These are phyloP conservation scores for Phymatocera aterrima DNA, from an alignment of 2,888 invertebrate genomes.

Conservation along the genomic window DNA sequence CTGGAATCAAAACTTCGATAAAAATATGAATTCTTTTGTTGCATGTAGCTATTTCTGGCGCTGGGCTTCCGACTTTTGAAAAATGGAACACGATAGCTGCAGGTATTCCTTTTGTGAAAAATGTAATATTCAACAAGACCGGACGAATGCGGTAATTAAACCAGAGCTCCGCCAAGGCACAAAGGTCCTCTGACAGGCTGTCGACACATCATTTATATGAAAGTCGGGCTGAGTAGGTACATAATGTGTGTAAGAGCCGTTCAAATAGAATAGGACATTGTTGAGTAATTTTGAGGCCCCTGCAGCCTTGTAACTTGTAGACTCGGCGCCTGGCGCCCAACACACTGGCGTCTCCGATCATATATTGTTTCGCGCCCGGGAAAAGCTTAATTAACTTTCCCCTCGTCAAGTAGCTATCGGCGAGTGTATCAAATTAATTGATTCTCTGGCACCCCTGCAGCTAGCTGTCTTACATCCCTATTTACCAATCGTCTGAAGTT, in stretches of 20 bases:
- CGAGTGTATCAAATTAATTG: slow-evolving; percentile 31
- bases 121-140: neutral
- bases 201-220: neutral
- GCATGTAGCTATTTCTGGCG: too few species aligned
- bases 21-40: too few species aligned
- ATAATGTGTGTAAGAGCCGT: too few species aligned
- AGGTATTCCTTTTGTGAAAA: neutral
- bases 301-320: too few species aligned
- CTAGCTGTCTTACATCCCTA: neutral
- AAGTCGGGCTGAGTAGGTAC: neutral
- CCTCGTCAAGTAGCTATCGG: slow-evolving; percentile 33
- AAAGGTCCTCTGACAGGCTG: neutral
- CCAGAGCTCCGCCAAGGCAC: neutral
- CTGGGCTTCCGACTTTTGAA: too few species aligned
- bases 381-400: slow-evolving; percentile 40
- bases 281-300: neutral
- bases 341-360: neutral
- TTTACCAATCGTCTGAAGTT: neutral
- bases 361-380: slow-evolving; percentile 8
- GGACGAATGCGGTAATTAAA: neutral
- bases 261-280: neutral
- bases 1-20: too few species aligned
- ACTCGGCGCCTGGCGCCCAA: too few species aligned
- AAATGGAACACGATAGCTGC: slow-evolving; percentile 10
- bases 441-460: neutral